Conservation (phyloP, 2,888 invertebrate species). For the Agonopterix subpropinquella region DNA sequence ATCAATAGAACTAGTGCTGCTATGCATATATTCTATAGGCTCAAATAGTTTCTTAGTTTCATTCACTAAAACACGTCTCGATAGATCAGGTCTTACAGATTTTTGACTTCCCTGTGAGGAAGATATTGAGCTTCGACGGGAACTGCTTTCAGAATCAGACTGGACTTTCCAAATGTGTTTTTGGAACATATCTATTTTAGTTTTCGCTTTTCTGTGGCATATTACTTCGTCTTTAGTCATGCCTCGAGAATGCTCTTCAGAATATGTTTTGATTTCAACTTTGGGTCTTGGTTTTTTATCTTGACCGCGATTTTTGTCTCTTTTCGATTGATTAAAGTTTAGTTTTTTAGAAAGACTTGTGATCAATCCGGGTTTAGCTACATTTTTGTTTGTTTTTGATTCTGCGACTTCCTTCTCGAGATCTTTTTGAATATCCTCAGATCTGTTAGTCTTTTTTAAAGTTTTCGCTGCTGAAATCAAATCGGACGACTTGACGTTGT, state of each 20-base stretch:
- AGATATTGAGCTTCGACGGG: conserved; percentile 47
- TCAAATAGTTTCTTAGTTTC: conserved; percentile 57
- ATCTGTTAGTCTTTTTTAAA: conserved; percentile 33
- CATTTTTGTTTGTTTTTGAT: conserved; percentile 26
- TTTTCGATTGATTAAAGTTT: conserved; percentile 54
- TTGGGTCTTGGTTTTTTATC: conserved; percentile 46
- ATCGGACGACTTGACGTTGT: conserved; percentile 51
- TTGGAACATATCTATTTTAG: conserved; percentile 69
- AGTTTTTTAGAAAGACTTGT: conserved; percentile 53
- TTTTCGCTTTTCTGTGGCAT: conserved; percentile 62
- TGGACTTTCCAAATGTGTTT: conserved; percentile 59
- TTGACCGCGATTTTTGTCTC: conserved; percentile 37
- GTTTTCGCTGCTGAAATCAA: conserved; percentile 44
- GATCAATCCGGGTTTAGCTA: conserved; percentile 44
- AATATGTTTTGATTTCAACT: conserved; percentile 62
- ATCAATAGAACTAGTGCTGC: conserved; percentile 34
- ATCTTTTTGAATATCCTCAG: conserved; percentile 15
- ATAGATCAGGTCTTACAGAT: conserved; percentile 22
- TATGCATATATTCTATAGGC: conserved; percentile 35
- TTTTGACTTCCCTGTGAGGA: conserved; percentile 44
- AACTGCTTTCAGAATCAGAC: conserved; percentile 57
- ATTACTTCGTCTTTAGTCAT: conserved; percentile 55
- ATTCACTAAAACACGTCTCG: conserved; percentile 34
- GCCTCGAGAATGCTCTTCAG: conserved; percentile 48
- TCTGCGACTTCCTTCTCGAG: conserved; percentile 14